Evolutionary conservation across 35 echinoderm and acorn worm species (phyloP).

Genomic region (Anneissia japonica): DNA sequence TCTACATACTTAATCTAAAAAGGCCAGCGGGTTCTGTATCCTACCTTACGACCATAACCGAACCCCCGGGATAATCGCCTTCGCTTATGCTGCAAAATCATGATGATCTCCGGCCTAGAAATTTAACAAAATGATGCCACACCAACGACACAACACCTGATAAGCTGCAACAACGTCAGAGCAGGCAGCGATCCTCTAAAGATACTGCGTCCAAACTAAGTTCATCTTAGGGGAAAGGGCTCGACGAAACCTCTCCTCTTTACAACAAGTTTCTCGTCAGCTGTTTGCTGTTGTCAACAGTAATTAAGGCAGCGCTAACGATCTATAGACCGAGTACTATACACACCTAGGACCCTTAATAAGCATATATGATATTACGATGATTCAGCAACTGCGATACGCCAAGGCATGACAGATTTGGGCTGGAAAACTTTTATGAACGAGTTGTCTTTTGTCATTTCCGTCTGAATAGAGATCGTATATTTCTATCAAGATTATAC

Average conservation of each 20-base stretch:
- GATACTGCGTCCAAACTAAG: neutral
- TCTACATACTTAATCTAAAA: too few relatives aligned
- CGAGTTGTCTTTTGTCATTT: neutral
- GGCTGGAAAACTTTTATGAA: neutral
- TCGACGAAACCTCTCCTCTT: neutral
- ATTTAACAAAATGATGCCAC: neutral
- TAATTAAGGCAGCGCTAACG: neutral
- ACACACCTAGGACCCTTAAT: constrained; percentile 1
- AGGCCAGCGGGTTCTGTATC: too few relatives aligned
- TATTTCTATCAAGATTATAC: too few relatives aligned
- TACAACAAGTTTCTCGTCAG: neutral
- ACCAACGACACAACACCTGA: neutral
- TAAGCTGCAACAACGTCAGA: neutral
- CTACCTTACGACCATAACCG: neutral
- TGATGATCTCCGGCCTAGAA: neutral
- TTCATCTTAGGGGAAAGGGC: neutral
- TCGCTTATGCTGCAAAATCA: neutral
- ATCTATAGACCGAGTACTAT: neutral
- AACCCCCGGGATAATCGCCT: neutral
- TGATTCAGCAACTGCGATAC: neutral
- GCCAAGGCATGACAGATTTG: neutral
- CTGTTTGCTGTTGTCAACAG: neutral
- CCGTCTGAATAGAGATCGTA: neutral
- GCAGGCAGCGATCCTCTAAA: neutral
- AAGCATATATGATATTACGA: neutral